A percentile compares a stretch with the other conserved stretches of the same genome.
Evolutionary conservation across 2,888 invertebrate species (phyloP).

Genomic region (Apamea monoglypha): DNA sequence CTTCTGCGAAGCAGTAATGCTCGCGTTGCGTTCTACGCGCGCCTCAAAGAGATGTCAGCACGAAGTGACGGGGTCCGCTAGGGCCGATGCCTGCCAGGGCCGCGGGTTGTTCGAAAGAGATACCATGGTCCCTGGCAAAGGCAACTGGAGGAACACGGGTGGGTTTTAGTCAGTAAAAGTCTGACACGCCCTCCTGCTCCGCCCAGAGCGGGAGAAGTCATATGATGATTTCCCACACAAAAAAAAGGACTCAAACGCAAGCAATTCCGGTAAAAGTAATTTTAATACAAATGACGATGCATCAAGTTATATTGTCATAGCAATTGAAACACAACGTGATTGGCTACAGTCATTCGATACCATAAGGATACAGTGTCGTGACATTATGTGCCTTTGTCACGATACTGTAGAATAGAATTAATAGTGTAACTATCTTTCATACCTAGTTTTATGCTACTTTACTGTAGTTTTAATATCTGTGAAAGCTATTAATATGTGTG

Average conservation of each 20-base stretch:
- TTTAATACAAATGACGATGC: not conserved
- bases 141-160: no score
- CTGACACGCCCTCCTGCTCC: no score
- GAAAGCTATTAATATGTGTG: not conserved
- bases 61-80: no score
- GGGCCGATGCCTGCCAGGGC: no score
- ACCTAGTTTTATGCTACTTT: conserved; percentile 1
- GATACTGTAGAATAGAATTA: conserved; percentile 11
- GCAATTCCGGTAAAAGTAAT: not conserved
- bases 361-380: not conserved
- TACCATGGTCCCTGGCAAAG: no score
- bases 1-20: no score
- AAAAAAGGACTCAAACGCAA: not conserved
- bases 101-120: no score
- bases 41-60: no score
- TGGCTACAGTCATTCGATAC: not conserved
- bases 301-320: not conserved
- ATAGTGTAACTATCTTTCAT: conserved; percentile 1
- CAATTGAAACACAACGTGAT: conserved; percentile 12
- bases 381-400: conserved; percentile 14
- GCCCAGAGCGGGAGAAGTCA: no score
- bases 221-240: no score
- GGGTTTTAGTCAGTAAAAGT: no score
- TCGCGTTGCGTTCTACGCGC: no score
- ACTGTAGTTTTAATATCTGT: not conserved